phyloP scores from a whole-genome alignment of 2,113 vertebrate genomes.

The Benitochromis conjunctus region DNA sequence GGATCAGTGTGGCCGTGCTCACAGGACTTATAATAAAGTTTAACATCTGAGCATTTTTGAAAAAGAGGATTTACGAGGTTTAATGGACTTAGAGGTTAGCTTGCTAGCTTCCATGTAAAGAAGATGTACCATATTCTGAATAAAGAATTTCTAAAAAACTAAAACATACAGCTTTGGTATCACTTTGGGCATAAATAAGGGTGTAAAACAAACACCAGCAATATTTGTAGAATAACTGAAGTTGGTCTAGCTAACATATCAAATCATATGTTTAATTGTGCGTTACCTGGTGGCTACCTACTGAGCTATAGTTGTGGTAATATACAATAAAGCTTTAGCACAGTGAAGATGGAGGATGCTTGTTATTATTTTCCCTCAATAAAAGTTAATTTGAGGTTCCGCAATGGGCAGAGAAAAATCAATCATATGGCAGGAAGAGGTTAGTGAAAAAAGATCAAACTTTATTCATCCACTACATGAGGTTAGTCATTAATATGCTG shows the following conservation, averaged over 20 bases:
- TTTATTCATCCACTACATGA: not conserved
- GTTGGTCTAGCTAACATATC: not conserved
- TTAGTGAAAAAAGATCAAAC: not conserved
- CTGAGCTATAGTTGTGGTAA: not conserved
- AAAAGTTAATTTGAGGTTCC: not conserved
- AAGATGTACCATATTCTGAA: not conserved
- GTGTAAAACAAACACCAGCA: not conserved
- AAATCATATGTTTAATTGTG: not conserved
- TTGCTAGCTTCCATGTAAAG: not conserved
- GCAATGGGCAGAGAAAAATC: not conserved
- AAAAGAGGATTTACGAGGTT: not conserved
- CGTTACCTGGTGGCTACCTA: not conserved
- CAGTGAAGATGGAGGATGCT: not conserved
- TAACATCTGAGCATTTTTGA: not conserved
- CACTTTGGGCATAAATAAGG: rapidly evolving
- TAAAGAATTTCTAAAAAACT: not conserved
- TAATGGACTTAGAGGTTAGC: not conserved
- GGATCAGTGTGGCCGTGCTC: not conserved
- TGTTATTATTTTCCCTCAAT: not conserved
- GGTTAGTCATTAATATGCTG: not conserved
- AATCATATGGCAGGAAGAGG: not conserved
- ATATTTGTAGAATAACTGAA: not conserved
- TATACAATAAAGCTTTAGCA: not conserved
- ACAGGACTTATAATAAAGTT: not conserved
- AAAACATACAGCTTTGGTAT: not conserved